Evolutionary conservation across 2,797 vertebrate genomes (phyloP).

Genomic region (Hippocampus kuda): DNA sequence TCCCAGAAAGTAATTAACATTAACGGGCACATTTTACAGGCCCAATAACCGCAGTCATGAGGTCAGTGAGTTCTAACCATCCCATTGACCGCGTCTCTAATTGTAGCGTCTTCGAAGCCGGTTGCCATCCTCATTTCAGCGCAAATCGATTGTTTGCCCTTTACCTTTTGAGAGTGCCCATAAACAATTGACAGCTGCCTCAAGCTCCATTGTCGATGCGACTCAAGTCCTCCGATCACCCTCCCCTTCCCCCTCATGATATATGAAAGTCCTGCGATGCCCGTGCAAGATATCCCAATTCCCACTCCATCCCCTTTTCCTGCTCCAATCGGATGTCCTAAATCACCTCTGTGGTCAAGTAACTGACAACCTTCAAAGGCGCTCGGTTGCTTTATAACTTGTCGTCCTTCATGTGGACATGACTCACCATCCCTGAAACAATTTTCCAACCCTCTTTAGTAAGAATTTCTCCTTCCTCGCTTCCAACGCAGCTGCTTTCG

Average conservation of each 20-base stretch:
- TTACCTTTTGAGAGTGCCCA: constrained; percentile 38
- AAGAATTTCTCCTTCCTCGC: constrained; percentile 15
- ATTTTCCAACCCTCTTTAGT: constrained; percentile 22
- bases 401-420: neutral
- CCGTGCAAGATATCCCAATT: constrained; percentile 13
- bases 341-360: constrained; percentile 33
- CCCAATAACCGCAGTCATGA: constrained; percentile 28
- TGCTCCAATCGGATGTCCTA: constrained; percentile 25
- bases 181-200: constrained; percentile 45
- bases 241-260: constrained; percentile 13
- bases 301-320: constrained; percentile 14
- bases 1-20: constrained; percentile 2
- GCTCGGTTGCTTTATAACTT: constrained; percentile 18
- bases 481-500: constrained; percentile 1
- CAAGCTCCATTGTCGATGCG: constrained; percentile 19
- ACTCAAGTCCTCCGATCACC: constrained; percentile 13
- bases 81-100: constrained; percentile 63
- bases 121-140: constrained; percentile 67
- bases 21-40: constrained; percentile 11
- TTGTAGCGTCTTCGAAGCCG: constrained; percentile 66
- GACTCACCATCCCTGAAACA: constrained; percentile 9
- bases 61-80: constrained; percentile 33
- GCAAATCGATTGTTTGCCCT: constrained; percentile 61
- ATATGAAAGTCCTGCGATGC: constrained; percentile 30
- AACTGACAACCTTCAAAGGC: constrained; percentile 34